A percentile compares a stretch with the other conserved stretches of the same genome.
Conservation (phyloP, 2,888 invertebrate genomes). For the Dinocampus coccinellae region DNA sequence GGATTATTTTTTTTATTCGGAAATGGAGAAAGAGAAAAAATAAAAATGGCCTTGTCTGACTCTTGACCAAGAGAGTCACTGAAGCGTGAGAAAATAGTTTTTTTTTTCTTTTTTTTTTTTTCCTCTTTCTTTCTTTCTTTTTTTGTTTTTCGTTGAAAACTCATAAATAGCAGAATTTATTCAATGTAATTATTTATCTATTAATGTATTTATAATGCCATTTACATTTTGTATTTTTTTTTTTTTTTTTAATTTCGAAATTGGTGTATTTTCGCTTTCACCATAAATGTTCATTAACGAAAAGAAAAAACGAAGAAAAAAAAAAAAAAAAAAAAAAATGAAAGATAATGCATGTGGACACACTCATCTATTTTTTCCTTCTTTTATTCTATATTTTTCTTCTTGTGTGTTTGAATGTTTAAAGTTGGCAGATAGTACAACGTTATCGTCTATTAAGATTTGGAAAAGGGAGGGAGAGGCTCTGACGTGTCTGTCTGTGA, state of each 20-base stretch:
- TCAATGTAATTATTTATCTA: too few species aligned
- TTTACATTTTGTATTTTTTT: neutral
- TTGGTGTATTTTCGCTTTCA: too few species aligned
- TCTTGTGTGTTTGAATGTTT: neutral
- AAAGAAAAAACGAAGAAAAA: neutral
- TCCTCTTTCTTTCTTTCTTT: too few species aligned
- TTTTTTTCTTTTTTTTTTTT: neutral
- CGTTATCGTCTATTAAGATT: neutral
- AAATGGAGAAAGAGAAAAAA: neutral
- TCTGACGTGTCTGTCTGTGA: neutral
- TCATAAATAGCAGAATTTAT: too few species aligned
- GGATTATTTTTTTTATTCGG: constrained; percentile 18
- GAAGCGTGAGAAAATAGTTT: constrained; percentile 12
- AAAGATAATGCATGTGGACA: too few species aligned
- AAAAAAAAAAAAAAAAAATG: too few species aligned
- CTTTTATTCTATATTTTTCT: neutral
- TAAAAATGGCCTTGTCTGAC: constrained; percentile 1
- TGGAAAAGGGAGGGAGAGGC: too few species aligned
- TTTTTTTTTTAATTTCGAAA: too few species aligned
- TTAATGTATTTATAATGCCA: neutral
- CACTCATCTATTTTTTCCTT: neutral
- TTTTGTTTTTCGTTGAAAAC: too few species aligned
- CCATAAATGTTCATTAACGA: too few species aligned
- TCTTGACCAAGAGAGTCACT: constrained; percentile 12
- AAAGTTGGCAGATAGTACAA: neutral